Base-by-base conservation (phyloP, 2,888 invertebrate genomes). In the Isoperla grammatica region DNA sequence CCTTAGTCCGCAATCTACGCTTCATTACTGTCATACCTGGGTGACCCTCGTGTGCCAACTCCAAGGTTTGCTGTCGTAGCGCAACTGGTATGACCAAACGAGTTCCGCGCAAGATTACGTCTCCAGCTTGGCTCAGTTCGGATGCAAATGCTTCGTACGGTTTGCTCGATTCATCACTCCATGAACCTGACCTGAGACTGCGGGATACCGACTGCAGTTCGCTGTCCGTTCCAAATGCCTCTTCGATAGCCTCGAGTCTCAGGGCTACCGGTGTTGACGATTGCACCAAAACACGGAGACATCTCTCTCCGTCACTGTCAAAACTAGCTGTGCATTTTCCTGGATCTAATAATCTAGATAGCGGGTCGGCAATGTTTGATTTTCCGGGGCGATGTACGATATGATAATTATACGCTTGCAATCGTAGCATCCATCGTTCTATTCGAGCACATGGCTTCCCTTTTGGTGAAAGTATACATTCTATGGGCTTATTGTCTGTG, bases 401-500 rank as follows among this genome's bases (percentile, higher is more conserved):
- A 35, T 67, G 66, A 57, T 63, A 68, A 11, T 54, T 54, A 53
- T 65, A 69, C 2, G 66, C 57, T 46, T 65, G 65, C 8, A 68
- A 45, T 37, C 67, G 56, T 15, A 68, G 45, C 13, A 45, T 20
- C 68, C 68, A 69, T 15, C 67, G 57, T 61, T 67, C 59, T 17
- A 62, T 49, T 63, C 68, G 19, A 59, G 63, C 56, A 54, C 59
- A 67, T 11, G 68, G 65, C 57, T 63, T 66, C 2, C 66, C 66
- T 55, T 57, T 66, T 15, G 66, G 62, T 0, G 64, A 61, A 56
- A 72, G 72, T 3, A 73, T 40, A 3, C 67, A 58, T 35, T 72
- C 71, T 3, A 78, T 62, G 0, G 76, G 74, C 49, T 69, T 63
- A 57, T 71, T 68, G 62, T 73, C 71, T 1, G 71, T 73, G 5